Base-by-base conservation (phyloP, 2,113 vertebrate species). In the Chloroceryle aenea region DNA sequence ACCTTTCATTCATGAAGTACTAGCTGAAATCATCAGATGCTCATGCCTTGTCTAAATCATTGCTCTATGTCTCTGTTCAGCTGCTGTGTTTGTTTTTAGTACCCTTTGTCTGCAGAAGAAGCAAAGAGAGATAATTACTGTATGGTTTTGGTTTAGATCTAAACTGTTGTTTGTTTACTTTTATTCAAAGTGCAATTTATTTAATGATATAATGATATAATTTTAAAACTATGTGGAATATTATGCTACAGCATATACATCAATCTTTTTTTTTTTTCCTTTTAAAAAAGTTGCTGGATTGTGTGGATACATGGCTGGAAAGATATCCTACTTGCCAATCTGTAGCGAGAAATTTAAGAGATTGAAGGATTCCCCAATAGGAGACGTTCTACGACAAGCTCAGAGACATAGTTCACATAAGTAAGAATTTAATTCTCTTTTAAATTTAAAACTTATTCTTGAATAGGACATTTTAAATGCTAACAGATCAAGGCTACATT, bases 281-380 rank as follows among this genome's bases (percentile, higher is more conserved):
- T 94, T 95, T 92, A 62, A 69, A 87, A 95, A 96, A 99, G 99
- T 99, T 97, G 99, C 99, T 89, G 99, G 98, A 84, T 71, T 98
- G 21, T 98, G 98, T 97, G 99, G 99, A 82, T 99, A 98, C 96
- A 50, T 99, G 90, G 98, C 94, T 62, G 99, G 99, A 81, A 99
- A 99, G 93, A 93, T 99, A 90, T 99, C 99, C 4, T 99, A 99
- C 68, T 97, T 99, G 97, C 98, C 98, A 83, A 96, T 96, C 15
- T 99, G 99, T 95, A 98, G 98, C 52, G 99, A 99, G 96, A 99
- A 99, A 97, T 99, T 99, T 93, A 98, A 98, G 97, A 98, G 95
- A 73, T 96, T 99, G 67, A 98, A 99, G 90, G 99, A 99, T 97
- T 99, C 99, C 3, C 99, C 98, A 32, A 97, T 99, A 74, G 99